Evolutionary conservation across 2,888 invertebrate genomes (phyloP).

Genomic region (Palloptera scutellata): DNA sequence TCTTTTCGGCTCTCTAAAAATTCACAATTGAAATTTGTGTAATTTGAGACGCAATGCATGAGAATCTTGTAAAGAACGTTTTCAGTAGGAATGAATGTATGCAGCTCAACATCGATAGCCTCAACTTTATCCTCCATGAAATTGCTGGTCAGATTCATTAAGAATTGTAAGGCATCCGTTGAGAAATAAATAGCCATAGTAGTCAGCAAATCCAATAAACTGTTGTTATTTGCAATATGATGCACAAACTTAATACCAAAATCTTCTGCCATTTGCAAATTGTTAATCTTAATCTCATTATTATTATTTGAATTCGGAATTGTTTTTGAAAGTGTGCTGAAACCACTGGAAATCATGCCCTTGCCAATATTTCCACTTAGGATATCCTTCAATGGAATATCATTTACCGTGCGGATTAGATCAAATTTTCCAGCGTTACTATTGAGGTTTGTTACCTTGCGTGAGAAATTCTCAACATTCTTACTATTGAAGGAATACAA

Average conservation of each 20-base stretch:
- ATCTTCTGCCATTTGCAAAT: constrained; percentile 30
- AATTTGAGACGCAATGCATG: constrained; percentile 46
- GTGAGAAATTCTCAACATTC: constrained; percentile 42
- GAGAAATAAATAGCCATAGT: constrained; percentile 45
- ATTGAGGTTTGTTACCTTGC: constrained; percentile 38
- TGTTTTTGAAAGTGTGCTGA: not conserved
- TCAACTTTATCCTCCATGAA: constrained; percentile 49
- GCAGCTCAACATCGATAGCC: constrained; percentile 43
- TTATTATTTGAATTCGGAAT: not conserved
- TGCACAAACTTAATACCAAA: constrained; percentile 50
- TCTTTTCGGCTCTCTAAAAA: constrained; percentile 38
- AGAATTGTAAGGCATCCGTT: constrained; percentile 38
- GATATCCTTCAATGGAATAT: constrained; percentile 53
- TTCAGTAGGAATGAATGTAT: constrained; percentile 52
- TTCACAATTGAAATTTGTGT: constrained; percentile 40
- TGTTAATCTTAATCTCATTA: constrained; percentile 23
- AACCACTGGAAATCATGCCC: not conserved
- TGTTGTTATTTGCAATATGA: constrained; percentile 46
- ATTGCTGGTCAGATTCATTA: constrained; percentile 46
- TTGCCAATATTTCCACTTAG: constrained; percentile 7
- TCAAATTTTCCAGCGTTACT: constrained; percentile 45
- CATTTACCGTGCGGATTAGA: constrained; percentile 55
- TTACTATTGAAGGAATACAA: constrained; percentile 25
- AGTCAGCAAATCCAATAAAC: constrained; percentile 48
- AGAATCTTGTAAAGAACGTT: constrained; percentile 51